Evolutionary conservation across 2,113 vertebrate genomes (phyloP).

Genomic region (Australoheros scitulus): DNA sequence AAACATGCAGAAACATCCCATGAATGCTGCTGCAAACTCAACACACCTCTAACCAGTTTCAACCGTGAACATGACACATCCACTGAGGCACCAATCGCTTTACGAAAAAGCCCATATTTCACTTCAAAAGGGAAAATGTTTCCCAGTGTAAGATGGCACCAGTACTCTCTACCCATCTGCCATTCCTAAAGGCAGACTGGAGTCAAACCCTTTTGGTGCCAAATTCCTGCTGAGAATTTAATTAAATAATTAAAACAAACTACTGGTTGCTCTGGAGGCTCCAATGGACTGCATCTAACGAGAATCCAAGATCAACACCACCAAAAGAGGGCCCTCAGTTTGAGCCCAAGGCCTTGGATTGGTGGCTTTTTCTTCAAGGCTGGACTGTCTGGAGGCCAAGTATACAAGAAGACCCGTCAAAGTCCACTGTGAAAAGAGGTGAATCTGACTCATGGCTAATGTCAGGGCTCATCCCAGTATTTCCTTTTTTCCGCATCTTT

Average conservation of each 20-base stretch:
- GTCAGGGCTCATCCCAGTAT: background rate
- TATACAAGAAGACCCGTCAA: background rate
- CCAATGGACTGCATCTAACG: background rate
- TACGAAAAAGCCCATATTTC: background rate
- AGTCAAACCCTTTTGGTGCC: slow-evolving; percentile 30
- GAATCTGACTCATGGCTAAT: slow-evolving; percentile 14
- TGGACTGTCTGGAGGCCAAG: background rate
- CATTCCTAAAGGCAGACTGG: slow-evolving; percentile 9
- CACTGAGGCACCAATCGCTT: background rate
- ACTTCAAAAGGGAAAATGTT: background rate
- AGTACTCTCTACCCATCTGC: background rate
- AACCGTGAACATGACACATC: background rate
- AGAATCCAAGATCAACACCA: background rate
- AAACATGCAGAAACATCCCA: background rate
- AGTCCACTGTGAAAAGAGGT: background rate
- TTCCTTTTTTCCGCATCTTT: background rate
- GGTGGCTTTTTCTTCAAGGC: background rate
- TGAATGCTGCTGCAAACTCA: background rate
- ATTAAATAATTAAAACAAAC: slow-evolving; percentile 60
- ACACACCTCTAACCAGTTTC: slow-evolving; percentile 7
- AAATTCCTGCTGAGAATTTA: slow-evolving; percentile 55
- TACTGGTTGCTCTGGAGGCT: slow-evolving; percentile 35
- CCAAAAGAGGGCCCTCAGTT: background rate
- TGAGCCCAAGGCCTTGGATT: background rate
- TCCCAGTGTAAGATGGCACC: background rate